phyloP scores from a whole-genome alignment of 2,888 invertebrate species.

The Drosophila rellima region DNA sequence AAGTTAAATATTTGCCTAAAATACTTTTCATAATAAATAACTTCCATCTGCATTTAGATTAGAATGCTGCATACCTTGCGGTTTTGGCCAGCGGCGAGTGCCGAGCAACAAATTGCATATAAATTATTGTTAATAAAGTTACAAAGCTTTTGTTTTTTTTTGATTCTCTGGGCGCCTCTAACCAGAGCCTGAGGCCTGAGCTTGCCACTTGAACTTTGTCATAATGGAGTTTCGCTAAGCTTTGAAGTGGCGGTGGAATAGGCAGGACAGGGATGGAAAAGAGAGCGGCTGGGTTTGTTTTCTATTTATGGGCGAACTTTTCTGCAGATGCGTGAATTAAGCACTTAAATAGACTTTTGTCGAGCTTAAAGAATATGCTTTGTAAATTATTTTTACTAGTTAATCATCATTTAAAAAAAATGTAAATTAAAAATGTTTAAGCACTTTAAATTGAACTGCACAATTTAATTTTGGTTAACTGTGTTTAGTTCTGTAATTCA shows the following conservation, averaged over 20 bases:
- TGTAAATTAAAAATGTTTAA: neutral
- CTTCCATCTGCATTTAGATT: conserved; percentile 21
- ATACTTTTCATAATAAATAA: conserved; percentile 7
- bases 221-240: conserved; percentile 42
- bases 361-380: conserved; percentile 3
- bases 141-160: conserved; percentile 38
- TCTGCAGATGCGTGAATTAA: conserved; percentile 8
- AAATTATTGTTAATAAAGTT: conserved; percentile 50
- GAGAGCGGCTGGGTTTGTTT: neutral
- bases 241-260: conserved; percentile 6
- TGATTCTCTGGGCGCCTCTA: conserved; percentile 6
- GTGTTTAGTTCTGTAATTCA: neutral
- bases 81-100: conserved; percentile 11
- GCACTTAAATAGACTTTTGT: conserved; percentile 19
- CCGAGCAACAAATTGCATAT: conserved; percentile 47
- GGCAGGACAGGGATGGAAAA: neutral
- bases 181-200: conserved; percentile 1
- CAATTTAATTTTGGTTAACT: too few relatives aligned
- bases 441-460: neutral
- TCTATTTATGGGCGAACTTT: conserved; percentile 43
- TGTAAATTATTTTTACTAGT: conserved; percentile 1
- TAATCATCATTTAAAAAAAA: neutral
- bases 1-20: conserved; percentile 18
- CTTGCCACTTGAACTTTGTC: conserved; percentile 36
- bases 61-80: conserved; percentile 31